These are phyloP conservation scores for Vanessa atalanta DNA, from an alignment of 1,140 invertebrate genomes.

Conservation along the genomic window DNA sequence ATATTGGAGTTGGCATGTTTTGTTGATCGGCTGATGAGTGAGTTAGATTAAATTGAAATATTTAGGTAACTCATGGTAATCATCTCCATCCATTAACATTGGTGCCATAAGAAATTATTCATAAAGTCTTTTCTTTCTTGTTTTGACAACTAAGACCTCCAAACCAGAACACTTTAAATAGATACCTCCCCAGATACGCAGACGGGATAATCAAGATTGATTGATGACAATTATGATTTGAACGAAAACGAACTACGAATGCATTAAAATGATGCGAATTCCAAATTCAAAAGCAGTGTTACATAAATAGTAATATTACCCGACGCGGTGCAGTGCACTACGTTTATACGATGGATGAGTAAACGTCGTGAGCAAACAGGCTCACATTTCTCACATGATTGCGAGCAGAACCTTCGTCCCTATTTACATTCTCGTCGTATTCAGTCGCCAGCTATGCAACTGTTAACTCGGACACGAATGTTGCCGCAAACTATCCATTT, in stretches of 20 bases:
- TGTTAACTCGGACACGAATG: conserved; percentile 45
- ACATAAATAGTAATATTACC: conserved; percentile 29
- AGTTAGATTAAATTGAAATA: too few relatives aligned
- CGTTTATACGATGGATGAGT: conserved; percentile 33
- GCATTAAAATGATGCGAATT: conserved; percentile 10
- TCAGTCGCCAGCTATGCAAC: conserved; percentile 40
- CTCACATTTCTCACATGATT: conserved; percentile 42
- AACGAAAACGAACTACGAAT: background rate
- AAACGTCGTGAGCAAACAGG: conserved; percentile 38
- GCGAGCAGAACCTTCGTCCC: conserved; percentile 33
- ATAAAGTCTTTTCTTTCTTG: too few relatives aligned
- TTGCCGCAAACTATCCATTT: conserved; percentile 45
- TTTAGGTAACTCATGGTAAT: too few relatives aligned
- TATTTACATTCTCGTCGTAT: conserved; percentile 45
- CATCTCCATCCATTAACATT: too few relatives aligned
- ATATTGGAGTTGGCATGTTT: too few relatives aligned
- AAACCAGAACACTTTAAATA: too few relatives aligned
- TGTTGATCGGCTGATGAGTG: too few relatives aligned
- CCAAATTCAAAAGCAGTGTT: conserved; percentile 23
- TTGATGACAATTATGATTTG: too few relatives aligned
- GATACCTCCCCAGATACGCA: too few relatives aligned
- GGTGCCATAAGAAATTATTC: too few relatives aligned
- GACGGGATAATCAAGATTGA: too few relatives aligned
- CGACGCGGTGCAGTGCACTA: conserved; percentile 11
- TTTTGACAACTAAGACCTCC: too few relatives aligned